Evolutionary conservation across 2,888 invertebrate genomes (phyloP), one percentile per base, ranked within the genome.

Genomic region (Acronicta leporina): DNA sequence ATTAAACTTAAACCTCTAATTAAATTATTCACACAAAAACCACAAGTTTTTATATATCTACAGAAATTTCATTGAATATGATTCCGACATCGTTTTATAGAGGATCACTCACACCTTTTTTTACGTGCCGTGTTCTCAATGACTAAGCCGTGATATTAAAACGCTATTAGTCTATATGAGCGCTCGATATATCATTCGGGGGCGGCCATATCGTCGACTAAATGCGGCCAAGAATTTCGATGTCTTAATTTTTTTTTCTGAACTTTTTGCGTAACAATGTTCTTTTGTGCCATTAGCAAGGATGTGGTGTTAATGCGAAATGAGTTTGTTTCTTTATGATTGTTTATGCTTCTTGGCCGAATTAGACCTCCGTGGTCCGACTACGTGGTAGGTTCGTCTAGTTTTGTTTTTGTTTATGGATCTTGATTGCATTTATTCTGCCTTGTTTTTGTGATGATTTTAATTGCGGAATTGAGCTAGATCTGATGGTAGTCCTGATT

Each of bases 71-170:
- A 77, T 77, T 73, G 73, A 77, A 68, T 63, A 73, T 75, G 35
- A 66, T 73, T 73, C 66, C 59, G 50, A 56, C 47, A 48, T 70
- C 59, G 77, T 77, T 68, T 73, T 75, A 63, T 77, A 58, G 38
- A 61, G 61, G 70, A 75, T 75, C 75, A 70, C 75, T 77, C 77
- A 76, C 77, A 73, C 72, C 80, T 82, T 83, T 86, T 86, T 84
- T 79, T 80, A 59, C 68, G 48, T 58, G 61, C 49, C 66, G 69
- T 73, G 68, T 75, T 72, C 75, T 74, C 72, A 82, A 89, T 92
- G 91, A 92, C 89, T 92, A 90, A 92, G 84, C 84, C 85, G 68
- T 77, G 87, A 87, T 80, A 94, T 94, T 94, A 94, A 92, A 94
- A 92, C 77, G 91, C 92, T 92, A 94, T 94, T 94, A 94, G 92